Evolutionary conservation across 2,113 vertebrate genomes (phyloP).

Genomic region (Columbina picui): DNA sequence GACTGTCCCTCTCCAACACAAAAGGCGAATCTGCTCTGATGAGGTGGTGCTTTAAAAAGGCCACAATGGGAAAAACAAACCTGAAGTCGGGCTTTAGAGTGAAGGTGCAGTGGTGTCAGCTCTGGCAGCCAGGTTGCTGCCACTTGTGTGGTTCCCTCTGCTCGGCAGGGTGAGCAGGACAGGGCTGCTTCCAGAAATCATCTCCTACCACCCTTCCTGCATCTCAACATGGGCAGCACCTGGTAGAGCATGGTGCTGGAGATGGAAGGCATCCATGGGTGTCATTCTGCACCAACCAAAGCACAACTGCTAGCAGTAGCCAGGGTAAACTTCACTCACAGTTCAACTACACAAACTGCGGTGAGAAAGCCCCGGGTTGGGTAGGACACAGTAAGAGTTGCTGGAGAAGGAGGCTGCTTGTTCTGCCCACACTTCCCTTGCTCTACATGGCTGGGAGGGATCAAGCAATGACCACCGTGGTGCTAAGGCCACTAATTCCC

Average conservation of each 20-base stretch:
- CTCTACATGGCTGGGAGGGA: background rate
- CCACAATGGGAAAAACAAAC: background rate
- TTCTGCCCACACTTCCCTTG: background rate
- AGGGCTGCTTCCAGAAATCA: background rate
- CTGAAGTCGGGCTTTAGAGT: accelerated
- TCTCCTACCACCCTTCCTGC: background rate
- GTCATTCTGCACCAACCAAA: background rate
- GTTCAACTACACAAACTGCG: background rate
- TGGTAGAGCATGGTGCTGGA: accelerated
- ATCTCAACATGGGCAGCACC: background rate
- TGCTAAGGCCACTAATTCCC: background rate
- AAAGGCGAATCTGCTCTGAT: background rate
- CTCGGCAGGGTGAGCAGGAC: background rate
- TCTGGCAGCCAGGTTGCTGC: background rate
- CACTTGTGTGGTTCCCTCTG: background rate
- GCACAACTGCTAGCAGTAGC: background rate
- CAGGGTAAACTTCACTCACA: accelerated
- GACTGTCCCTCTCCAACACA: background rate
- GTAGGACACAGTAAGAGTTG: background rate
- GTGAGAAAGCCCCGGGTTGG: background rate
- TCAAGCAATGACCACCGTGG: accelerated
- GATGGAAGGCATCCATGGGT: background rate
- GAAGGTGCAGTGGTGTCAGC: accelerated
- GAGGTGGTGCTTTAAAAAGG: background rate
- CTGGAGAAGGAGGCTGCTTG: background rate